A percentile compares a stretch with the other conserved stretches of the same genome.
Evolutionary conservation across 2,888 invertebrate genomes (phyloP).

Genomic region (Hartigia nigra): DNA sequence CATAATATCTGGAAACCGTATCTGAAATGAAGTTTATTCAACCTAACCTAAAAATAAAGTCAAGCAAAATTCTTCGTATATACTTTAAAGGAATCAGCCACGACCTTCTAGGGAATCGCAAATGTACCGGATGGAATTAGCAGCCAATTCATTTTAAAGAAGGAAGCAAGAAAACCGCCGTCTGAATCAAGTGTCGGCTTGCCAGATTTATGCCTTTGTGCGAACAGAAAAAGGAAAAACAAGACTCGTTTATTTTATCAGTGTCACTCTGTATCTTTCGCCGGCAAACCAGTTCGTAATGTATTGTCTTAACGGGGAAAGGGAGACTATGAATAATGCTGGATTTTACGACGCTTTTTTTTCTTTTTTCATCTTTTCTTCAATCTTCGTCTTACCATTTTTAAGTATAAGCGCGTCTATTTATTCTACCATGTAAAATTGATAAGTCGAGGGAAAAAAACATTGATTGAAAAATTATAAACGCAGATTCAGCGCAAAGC

Average conservation of each 20-base stretch:
- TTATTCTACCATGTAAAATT: no score
- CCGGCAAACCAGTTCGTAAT: background rate
- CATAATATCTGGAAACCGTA: background rate
- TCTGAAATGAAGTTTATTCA: no score
- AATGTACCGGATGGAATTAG: background rate
- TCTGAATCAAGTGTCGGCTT: background rate
- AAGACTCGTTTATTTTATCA: background rate
- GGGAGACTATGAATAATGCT: background rate
- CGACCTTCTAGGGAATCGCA: background rate
- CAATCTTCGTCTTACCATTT: no score
- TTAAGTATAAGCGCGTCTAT: no score
- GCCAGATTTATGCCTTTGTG: background rate
- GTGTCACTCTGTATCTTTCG: background rate
- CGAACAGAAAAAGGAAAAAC: background rate
- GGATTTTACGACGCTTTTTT: background rate
- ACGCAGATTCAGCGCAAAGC: no score
- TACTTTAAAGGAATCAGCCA: background rate
- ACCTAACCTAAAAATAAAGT: background rate
- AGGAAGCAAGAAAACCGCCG: background rate
- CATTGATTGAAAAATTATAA: no score
- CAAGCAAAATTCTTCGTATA: background rate
- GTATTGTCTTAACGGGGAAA: background rate
- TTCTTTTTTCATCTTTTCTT: no score
- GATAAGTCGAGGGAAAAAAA: no score
- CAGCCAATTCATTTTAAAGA: background rate